These are phyloP conservation scores for Ophion ventricosus DNA, from an alignment of 2,888 invertebrate genomes.

Conservation along the genomic window DNA sequence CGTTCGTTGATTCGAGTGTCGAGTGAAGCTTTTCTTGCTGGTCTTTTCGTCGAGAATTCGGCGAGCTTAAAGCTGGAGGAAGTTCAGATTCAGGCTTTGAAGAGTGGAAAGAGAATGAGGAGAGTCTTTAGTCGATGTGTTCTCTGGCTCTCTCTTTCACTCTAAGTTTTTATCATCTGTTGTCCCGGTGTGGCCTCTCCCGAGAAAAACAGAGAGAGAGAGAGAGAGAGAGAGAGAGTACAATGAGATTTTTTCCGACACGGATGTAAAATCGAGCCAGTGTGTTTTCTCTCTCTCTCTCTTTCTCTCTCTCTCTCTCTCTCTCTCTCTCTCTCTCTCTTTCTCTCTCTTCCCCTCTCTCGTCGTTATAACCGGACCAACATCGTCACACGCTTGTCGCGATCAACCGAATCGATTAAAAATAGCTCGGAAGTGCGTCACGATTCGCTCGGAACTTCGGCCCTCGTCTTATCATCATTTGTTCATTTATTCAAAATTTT, in stretches of 20 bases:
- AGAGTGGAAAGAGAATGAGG: neutral
- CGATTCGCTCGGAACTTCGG: neutral
- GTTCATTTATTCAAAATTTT: neutral
- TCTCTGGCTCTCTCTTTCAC: neutral
- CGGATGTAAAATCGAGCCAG: neutral
- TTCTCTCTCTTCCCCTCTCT: neutral
- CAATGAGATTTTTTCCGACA: neutral
- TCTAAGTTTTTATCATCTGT: neutral
- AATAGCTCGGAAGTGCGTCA: neutral
- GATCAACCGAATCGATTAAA: neutral
- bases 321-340: neutral
- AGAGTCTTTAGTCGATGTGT: neutral
- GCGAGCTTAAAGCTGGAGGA: neutral
- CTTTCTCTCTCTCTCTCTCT: neutral
- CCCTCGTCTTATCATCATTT: neutral
- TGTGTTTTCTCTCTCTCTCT: neutral
- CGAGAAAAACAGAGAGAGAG: neutral
- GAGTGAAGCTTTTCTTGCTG: neutral
- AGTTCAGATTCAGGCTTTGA: neutral
- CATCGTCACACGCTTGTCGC: neutral
- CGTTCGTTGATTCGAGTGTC: neutral
- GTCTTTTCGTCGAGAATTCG: neutral
- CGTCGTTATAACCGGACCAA: neutral
- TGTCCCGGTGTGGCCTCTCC: slow-evolving; percentile 17
- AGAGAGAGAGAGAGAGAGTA: too few relatives aligned